Evolutionary conservation across 2,888 invertebrate species (phyloP).

Genomic region (Ashinkailepas kermadecensis): DNA sequence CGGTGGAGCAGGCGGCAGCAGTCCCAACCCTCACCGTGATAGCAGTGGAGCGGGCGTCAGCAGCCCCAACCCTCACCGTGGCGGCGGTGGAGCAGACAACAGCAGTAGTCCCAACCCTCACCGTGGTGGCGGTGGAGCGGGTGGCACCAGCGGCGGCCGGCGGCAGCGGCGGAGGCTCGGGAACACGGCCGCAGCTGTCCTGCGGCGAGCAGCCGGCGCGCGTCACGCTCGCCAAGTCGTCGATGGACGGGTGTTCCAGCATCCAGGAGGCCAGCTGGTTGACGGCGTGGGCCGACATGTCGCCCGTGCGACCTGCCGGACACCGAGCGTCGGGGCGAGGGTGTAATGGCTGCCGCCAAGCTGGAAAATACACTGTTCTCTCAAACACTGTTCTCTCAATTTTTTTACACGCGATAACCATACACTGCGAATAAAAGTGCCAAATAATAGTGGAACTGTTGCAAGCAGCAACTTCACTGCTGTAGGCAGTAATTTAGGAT

Average conservation of each 20-base stretch:
- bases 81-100: background rate
- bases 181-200: background rate
- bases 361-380: too few relatives aligned
- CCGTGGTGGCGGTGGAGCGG: background rate
- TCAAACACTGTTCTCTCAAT: too few relatives aligned
- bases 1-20: background rate
- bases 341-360: too few relatives aligned
- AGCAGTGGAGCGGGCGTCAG: background rate
- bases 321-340: too few relatives aligned
- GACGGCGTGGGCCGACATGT: slow-evolving; percentile 47
- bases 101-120: background rate
- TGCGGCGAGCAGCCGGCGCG: background rate
- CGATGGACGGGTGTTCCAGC: slow-evolving; percentile 53
- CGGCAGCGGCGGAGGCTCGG: background rate
- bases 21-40: background rate
- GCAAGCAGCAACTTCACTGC: too few relatives aligned
- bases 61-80: background rate
- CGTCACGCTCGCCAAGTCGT: slow-evolving; percentile 28
- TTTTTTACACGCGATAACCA: too few relatives aligned
- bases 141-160: background rate
- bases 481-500: too few relatives aligned
- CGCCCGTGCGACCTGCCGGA: slow-evolving; percentile 41
- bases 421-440: too few relatives aligned
- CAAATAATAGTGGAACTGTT: too few relatives aligned
- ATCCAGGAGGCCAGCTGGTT: slow-evolving; percentile 57